Percentiles rank a stretch among this genome's conserved stretches.
These are phyloP conservation scores for Drosophila bunnanda DNA, from an alignment of 2,888 invertebrate species.

Conservation along the genomic window DNA sequence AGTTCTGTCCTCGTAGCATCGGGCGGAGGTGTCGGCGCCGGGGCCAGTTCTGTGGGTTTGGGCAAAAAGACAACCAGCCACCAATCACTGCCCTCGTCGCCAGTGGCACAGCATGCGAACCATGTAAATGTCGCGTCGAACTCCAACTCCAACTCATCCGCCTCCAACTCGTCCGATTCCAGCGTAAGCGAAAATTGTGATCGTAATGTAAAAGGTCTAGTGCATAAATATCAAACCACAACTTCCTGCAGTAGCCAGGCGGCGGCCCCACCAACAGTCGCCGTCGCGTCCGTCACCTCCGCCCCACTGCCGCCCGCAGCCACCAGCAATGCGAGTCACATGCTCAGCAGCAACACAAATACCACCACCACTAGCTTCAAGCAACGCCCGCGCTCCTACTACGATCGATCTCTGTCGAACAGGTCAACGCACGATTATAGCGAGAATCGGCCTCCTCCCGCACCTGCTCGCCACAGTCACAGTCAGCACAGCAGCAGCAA, in stretches of 20 bases:
- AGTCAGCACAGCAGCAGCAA: conserved; percentile 36
- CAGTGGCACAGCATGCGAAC: conserved; percentile 86
- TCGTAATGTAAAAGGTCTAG: conserved; percentile 89
- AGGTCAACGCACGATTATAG: conserved; percentile 80
- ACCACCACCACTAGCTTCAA: conserved; percentile 62
- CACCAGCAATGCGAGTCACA: conserved; percentile 12
- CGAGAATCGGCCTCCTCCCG: conserved; percentile 85
- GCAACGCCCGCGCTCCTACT: conserved; percentile 83
- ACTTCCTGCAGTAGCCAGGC: conserved; percentile 75
- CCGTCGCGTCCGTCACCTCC: conserved; percentile 21
- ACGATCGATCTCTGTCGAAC: conserved; percentile 79
- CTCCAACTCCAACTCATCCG: conserved; percentile 60
- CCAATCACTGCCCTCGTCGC: conserved; percentile 87
- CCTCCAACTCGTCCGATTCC: conserved; percentile 71
- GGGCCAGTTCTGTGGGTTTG: not conserved
- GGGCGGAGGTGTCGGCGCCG: not conserved
- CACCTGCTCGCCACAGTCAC: conserved; percentile 81
- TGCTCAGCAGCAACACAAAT: conserved; percentile 28
- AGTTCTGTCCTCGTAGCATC: conserved; percentile 12
- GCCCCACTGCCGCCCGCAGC: conserved; percentile 48
- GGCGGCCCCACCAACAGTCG: conserved; percentile 68
- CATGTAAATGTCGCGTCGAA: conserved; percentile 58
- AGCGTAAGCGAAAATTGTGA: conserved; percentile 86
- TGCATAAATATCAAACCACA: conserved; percentile 89
- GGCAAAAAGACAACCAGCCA: conserved; percentile 84